Evolutionary conservation across 2,113 vertebrate species (phyloP), one percentile per base, ranked within the genome.

Genomic region (Sebastes fasciatus): DNA sequence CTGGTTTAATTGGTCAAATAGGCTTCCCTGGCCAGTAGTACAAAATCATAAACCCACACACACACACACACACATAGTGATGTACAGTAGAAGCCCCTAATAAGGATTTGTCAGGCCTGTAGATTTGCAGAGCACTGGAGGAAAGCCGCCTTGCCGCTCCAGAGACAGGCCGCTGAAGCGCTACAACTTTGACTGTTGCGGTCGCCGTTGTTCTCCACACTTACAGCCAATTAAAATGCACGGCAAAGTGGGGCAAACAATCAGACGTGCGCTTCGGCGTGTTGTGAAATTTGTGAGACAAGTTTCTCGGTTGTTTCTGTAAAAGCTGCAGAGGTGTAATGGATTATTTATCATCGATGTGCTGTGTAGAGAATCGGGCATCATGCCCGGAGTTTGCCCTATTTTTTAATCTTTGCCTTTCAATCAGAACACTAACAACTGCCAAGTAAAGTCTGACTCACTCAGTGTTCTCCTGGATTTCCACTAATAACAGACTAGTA

Each of bases 1-100:
- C 91, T 71, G 72, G 67, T 88, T 91, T 95, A 95, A 95, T 95
- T 95, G 95, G 90, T 91, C 82, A 88, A 92, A 93, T 84, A 87
- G 86, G 83, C 86, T 84, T 86, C 85, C 68, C 77, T 89, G 79
- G 80, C 62, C 83, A 78, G 76, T 84, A 60, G 77, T 79, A 90
- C 82, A 86, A 83, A 92, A 80, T 86, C 82, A 77, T 70, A 74
- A 70, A 67, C 83, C 46, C 72, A 58, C 16, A 13, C 68, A 34
- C 19, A 43, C 12, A 54, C 68, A 71, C 11, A 52, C 60, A 72
- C 68, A 71, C 55, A 69, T 14, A 51, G 82, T 80, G 77, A 91
- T 87, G 84, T 89, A 86, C 87, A 84, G 83, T 79, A 72, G 79
- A 23, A 85, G 79, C 57, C 75, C 62, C 84, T 91, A 92, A 92